A percentile compares a stretch with the other conserved stretches of the same genome.
Evolutionary conservation across 2,113 vertebrate genomes (phyloP).

Genomic region (Psittacara wagleri): DNA sequence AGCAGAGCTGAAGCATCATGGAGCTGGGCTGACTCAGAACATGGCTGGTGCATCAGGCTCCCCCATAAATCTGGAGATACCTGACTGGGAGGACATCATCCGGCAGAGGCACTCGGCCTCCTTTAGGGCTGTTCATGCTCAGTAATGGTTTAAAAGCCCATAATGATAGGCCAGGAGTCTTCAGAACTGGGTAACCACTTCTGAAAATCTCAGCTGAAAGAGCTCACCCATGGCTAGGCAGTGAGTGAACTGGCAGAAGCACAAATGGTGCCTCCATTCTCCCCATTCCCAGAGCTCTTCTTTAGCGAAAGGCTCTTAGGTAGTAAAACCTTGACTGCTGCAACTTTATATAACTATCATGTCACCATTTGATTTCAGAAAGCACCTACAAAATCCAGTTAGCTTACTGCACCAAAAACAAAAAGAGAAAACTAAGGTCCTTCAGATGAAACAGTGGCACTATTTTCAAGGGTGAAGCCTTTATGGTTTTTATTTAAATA

Average conservation of each 20-base stretch:
- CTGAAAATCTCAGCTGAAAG: neutral
- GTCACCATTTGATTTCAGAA: neutral
- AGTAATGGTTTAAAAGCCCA: neutral
- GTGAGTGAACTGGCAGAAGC: neutral
- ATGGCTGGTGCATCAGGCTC: neutral
- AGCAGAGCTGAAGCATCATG: accelerated
- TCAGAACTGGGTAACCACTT: neutral
- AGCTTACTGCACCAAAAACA: neutral
- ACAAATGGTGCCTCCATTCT: neutral
- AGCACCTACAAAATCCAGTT: neutral
- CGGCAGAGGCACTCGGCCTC: neutral
- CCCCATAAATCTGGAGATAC: neutral
- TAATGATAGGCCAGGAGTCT: neutral
- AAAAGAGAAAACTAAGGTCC: neutral
- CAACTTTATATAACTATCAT: neutral
- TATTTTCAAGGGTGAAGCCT: neutral
- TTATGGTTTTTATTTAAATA: neutral
- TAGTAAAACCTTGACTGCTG: neutral
- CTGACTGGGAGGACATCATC: too few relatives aligned
- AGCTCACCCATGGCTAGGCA: neutral
- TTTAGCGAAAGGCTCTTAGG: neutral
- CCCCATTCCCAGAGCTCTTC: neutral
- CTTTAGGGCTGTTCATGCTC: neutral
- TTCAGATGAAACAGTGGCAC: neutral
- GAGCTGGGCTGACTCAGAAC: neutral